Base-by-base conservation (phyloP, 2,113 vertebrate species). In the Phodopus roborovskii region DNA sequence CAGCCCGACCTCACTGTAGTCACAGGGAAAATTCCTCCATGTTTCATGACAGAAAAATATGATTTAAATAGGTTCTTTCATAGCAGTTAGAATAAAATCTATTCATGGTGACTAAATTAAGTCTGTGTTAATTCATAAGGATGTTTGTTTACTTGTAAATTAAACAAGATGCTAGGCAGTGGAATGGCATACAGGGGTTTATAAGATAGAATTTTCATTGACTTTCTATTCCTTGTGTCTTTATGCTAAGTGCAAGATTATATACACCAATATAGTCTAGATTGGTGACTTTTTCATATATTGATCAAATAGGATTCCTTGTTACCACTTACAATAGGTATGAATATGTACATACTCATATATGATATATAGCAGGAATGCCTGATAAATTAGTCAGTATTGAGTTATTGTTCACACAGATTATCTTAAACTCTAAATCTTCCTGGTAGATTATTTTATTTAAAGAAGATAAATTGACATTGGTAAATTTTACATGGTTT, bases 1-100 rank as follows among this genome's bases (percentile, higher is more conserved):
- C 48, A 91, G 22, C 12, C n/a, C 92, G 24, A 12, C 26, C 79
- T 95, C 26, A 48, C 45, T 88, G 78, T 24, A 92, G 30, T 39
- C 19, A 70, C 3, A n/a, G 56, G 8, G 16, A 73, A 60, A 94
- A 74, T 22, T 73, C 5, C 19, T 53, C 48, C 17, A 56, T n/a
- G 90, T 68, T 94, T 81, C 5, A 48, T 73, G 28, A 66, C 28
- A 89, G 58, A 48, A 92, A 92, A 74, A 53, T 60, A 45, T 90
- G 26, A 90, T 24, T 86, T 90, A 60, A 93, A 45, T 50, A 93
- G 24, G 30, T 64, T 26, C 79, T 86, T 30, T 86, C 39, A 33
- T 17, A 90, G 83, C 30, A 9, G 8, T 71, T 71, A 88, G 58
- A 88, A 88, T 77, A 95, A 90, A 96, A 92, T 30, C n/a, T 12